Evolutionary conservation across 2,797 vertebrate species (phyloP).

Genomic region (Dendrocincla fuliginosa): DNA sequence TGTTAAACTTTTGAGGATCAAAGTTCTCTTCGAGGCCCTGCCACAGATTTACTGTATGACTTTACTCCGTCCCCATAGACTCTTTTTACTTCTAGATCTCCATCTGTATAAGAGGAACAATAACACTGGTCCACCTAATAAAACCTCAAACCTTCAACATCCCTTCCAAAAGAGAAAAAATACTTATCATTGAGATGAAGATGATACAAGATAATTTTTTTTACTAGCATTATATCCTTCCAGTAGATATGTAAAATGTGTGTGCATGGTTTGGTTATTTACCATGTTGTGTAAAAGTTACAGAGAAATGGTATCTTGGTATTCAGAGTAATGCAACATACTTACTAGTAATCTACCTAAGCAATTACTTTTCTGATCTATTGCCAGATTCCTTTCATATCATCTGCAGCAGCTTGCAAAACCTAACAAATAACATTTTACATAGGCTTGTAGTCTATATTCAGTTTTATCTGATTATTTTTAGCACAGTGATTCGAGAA

Average conservation of each 20-base stretch:
- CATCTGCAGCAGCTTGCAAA: constrained; percentile 46
- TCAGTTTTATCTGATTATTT: constrained; percentile 71
- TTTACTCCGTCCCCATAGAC: background rate
- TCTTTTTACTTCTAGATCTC: background rate
- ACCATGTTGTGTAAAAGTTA: background rate
- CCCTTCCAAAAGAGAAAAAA: background rate
- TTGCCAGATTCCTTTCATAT: constrained; percentile 39
- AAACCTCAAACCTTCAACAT: background rate
- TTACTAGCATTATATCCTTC: background rate
- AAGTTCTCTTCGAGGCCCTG: background rate
- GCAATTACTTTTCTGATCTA: constrained; percentile 63
- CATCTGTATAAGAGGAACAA: background rate
- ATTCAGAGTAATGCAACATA: constrained; percentile 34
- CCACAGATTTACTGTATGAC: background rate
- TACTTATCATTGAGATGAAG: background rate
- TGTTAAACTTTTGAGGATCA: background rate
- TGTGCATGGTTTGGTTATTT: constrained; percentile 1
- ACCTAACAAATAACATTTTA: constrained; percentile 61
- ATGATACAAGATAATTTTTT: background rate
- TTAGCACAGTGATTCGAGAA: constrained; percentile 75
- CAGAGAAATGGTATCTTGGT: background rate
- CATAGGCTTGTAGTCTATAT: constrained; percentile 66
- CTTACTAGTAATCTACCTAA: constrained; percentile 41
- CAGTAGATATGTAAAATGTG: background rate
- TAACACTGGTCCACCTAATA: background rate